Evolutionary conservation across 2,113 vertebrate genomes (phyloP), one percentile per base, ranked within the genome.

Genomic region (Daphoenositta chrysoptera): DNA sequence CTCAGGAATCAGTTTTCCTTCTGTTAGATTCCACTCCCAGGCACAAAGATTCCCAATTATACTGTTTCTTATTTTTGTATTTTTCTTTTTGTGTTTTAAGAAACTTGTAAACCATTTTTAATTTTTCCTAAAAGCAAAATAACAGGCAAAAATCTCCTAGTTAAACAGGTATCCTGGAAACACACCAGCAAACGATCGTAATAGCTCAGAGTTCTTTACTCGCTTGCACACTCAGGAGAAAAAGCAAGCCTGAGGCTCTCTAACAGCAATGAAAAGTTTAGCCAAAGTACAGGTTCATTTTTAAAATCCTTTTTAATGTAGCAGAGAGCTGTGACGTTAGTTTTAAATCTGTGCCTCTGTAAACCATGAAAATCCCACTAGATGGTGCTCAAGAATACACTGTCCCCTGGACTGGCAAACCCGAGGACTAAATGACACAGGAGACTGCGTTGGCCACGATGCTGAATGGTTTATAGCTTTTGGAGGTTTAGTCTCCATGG

Each of bases 311-410:
- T 57, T 30, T 42, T 35, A 24, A 42, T 39, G 18, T 33, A 50
- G 20, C 1, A 1, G 82, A 45, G 13, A 35, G 35, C 61, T 26
- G 22, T 35, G 26, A 21, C 8, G 18, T 12, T 1, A 6, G 31
- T 66, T 72, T 79, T 89, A 23, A 21, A 42, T 42, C 47, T 64
- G 37, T 40, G 18, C 51, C 11, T 31, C 35, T 89, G 89, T 69
- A 93, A 91, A 45, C 33, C 91, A 85, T 57, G 53, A 83, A 72
- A 65, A 14, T 11, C 65, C 77, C 82, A 0, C 95, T 90, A 95
- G 94, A 91, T 96, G 95, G 89, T 88, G 93, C 87, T 91, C 45
- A 61, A 90, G 94, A 96, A 85, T 31, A 77, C 27, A 11, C 4
- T 2, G 33, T 61, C 13, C 33, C 27, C 44, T 7, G 66, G 70